Evolutionary conservation across 2,888 invertebrate species (phyloP).

Genomic region (Troglohyphantes excavatus): DNA sequence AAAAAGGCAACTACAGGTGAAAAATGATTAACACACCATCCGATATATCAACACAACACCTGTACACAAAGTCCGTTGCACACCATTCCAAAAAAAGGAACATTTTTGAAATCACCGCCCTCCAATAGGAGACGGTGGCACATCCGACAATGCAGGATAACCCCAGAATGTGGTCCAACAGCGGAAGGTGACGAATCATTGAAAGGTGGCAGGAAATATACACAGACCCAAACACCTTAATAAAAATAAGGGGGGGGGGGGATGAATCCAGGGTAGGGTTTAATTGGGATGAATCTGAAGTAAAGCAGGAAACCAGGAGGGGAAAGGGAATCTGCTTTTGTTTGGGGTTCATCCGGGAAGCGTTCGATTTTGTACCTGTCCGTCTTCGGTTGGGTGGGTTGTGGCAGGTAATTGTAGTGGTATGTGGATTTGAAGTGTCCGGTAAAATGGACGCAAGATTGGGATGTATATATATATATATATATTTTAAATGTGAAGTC

Average conservation of each 20-base stretch:
- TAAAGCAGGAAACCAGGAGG: conserved; percentile 40
- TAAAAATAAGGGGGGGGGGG: not conserved
- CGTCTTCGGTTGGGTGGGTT: not conserved
- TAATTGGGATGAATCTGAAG: conserved; percentile 20
- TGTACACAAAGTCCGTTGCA: no score
- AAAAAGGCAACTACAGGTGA: no score
- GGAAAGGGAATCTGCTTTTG: not conserved
- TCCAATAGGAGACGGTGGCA: no score
- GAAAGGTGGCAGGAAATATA: conserved; percentile 19
- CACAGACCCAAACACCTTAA: not conserved
- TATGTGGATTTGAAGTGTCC: no score
- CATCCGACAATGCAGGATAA: no score
- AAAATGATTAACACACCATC: no score
- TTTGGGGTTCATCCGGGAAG: conserved; percentile 45
- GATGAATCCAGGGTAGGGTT: not conserved
- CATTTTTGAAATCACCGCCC: no score
- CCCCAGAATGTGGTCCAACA: conserved; percentile 7
- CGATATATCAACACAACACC: no score
- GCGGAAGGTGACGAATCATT: not conserved
- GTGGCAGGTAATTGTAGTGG: not conserved
- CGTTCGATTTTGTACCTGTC: not conserved
- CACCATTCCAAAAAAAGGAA: not conserved
- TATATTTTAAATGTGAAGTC: no score
- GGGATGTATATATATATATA: no score
- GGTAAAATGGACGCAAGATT: no score